These are phyloP conservation scores for Portunus trituberculatus DNA, from an alignment of 1,140 invertebrate genomes.

Conservation along the genomic window DNA sequence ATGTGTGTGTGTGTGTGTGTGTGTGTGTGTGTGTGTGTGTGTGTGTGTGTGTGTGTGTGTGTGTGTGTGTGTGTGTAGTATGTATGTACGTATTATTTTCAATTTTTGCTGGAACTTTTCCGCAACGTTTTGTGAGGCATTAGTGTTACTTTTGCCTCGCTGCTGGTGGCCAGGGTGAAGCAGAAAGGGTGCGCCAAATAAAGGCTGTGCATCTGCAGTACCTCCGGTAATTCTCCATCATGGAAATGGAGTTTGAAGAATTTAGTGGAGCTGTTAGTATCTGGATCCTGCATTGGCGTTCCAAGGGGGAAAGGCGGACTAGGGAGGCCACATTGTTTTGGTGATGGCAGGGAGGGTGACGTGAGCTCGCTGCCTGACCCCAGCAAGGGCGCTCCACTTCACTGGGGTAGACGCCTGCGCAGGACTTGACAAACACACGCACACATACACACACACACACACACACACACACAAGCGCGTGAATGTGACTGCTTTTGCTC, in stretches of 20 bases:
- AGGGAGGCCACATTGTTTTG: not conserved
- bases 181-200: not conserved
- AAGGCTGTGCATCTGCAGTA: not conserved
- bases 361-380: not conserved
- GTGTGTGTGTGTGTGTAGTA: not conserved
- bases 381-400: not conserved
- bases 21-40: not conserved
- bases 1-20: not conserved
- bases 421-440: not conserved
- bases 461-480: not conserved
- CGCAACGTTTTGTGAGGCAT: not conserved
- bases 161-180: not conserved
- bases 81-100: slow-evolving; percentile 3
- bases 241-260: slow-evolving; percentile 22
- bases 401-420: not conserved
- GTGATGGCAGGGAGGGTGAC: not conserved
- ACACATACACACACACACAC: not conserved
- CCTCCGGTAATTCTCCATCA: slow-evolving; percentile 20
- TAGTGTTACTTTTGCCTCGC: not conserved
- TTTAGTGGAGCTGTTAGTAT: slow-evolving; percentile 14
- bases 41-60: not conserved
- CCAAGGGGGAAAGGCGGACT: not conserved
- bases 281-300: not conserved
- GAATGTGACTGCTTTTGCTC: not conserved
- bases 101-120: not conserved